Conservation (phyloP, 2,797 vertebrate genomes). For the Poeciliopsis turneri region DNA sequence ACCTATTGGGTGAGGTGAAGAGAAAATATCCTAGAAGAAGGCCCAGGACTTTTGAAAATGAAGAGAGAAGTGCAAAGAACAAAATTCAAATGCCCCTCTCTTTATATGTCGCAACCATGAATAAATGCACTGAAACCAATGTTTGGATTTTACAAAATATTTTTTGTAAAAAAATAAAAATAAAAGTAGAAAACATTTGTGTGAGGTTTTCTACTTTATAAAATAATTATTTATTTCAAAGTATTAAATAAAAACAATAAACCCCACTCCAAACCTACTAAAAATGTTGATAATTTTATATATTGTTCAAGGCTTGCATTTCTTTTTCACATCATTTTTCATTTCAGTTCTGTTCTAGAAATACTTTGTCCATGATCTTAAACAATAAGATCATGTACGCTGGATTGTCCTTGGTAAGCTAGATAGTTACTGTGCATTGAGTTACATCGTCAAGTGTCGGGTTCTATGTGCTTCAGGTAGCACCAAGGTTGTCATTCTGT, state of each 20-base stretch:
- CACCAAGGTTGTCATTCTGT: conserved; percentile 38
- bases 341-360: conserved; percentile 9
- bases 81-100: neutral
- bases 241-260: neutral
- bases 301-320: neutral
- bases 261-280: neutral
- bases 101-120: neutral
- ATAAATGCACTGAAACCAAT: neutral
- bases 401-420: conserved; percentile 43
- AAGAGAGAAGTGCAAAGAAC: neutral
- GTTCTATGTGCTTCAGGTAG: conserved; percentile 52
- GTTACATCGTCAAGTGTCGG: conserved; percentile 72
- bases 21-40: neutral
- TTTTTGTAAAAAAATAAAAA: neutral
- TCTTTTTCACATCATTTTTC: neutral
- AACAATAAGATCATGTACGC: conserved; percentile 46
- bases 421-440: conserved; percentile 61
- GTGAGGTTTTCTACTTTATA: neutral
- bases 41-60: neutral
- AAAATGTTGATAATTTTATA: neutral
- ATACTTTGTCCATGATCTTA: conserved; percentile 25
- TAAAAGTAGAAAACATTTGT: neutral
- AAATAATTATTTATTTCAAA: neutral
- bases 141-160: neutral
- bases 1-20: neutral